Conservation (phyloP, 2,113 vertebrate species). For the Nyctereutes procyonoides region DNA sequence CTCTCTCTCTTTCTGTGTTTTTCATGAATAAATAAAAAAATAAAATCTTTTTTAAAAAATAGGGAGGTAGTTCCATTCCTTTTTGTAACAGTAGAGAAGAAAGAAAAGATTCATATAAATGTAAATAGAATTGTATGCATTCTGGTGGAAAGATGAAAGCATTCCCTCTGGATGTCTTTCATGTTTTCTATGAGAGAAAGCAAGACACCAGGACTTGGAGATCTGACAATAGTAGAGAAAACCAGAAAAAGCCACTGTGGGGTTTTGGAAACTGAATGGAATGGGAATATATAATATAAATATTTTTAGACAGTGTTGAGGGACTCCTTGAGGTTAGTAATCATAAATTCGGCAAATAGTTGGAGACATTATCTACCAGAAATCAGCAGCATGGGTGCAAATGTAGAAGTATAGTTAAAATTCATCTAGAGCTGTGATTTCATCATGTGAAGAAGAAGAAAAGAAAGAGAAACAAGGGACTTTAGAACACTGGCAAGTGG, state of each 20-base stretch:
- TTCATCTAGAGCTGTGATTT: neutral
- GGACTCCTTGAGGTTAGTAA: neutral
- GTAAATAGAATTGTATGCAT: neutral
- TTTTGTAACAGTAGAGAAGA: neutral
- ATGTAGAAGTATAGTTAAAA: neutral
- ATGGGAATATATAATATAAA: neutral
- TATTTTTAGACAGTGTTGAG: neutral
- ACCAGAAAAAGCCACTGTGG: neutral
- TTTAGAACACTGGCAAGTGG: neutral
- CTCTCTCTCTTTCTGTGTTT: too few species aligned
- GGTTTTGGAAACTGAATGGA: neutral
- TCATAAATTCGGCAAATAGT: neutral
- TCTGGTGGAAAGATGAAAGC: neutral
- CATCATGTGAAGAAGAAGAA: neutral
- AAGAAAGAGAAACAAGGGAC: neutral
- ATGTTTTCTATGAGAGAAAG: neutral
- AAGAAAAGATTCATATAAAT: neutral
- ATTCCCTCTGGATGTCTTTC: neutral
- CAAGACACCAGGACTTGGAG: neutral
- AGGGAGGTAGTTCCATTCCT: neutral
- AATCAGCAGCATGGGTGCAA: neutral
- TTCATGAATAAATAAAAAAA: too few species aligned
- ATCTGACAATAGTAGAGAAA: neutral
- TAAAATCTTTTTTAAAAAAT: too few species aligned
- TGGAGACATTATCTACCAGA: neutral